Base-by-base conservation (phyloP, 2,113 vertebrate genomes). In the Tenebrosternarchus preto region DNA sequence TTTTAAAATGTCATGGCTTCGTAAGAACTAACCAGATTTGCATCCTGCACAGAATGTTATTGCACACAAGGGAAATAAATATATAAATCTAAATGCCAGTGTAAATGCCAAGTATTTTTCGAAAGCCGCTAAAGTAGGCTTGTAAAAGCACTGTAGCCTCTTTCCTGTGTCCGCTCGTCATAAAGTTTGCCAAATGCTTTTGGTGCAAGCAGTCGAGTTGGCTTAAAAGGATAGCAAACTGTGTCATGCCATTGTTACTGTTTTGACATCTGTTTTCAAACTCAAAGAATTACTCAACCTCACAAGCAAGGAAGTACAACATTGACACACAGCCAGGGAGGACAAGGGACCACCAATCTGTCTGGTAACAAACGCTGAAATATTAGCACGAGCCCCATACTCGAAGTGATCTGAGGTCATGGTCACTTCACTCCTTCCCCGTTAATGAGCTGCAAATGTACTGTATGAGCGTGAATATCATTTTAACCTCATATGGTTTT, bases 1-100 rank as follows among this genome's bases (percentile, higher is more conserved):
- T 92, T 91, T 91, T 88, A 84, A 92, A 93, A 93, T 93, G 92
- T 93, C 92, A 92, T 83, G 83, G 86, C 91, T 91, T 85, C 80
- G 86, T 78, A 87, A 86, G 90, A 90, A 91, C 88, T 90, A 91
- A 91, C 90, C 56, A 74, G 80, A 93, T 92, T 91, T 89, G 87
- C 91, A 91, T 91, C 85, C 71, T 66, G 77, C 78, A 53, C 81
- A n/a, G 86, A 87, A 85, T 81, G 27, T 91, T 89, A 90, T 91
- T 90, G 84, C 80, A 84, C 79, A 85, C 63, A 1, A 82, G 78
- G 78, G 88, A 84, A 88, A 90, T 89, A 91, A 91, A 91, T 90
- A 91, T 84, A 89, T 82, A 86, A 86, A 78, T 87, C 82, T 68
- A 91, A 92, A 92, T 90, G 87, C 84, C 88, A 88, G 83, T 81